Base-by-base conservation (phyloP, 2,888 invertebrate species). In the Plagodis dolabraria region DNA sequence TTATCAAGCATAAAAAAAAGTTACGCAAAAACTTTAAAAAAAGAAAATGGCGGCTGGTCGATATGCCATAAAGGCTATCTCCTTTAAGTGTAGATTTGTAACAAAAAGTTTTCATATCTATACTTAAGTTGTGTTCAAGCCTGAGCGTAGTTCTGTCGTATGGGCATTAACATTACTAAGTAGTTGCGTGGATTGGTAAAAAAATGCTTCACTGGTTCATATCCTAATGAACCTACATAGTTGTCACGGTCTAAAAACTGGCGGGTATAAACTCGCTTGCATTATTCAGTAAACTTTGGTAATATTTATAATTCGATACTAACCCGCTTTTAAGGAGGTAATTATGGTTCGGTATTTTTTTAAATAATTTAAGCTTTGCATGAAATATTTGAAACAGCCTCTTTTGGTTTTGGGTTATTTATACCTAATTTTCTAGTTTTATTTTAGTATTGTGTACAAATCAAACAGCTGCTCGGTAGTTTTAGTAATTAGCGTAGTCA, bases 381-480 rank as follows among this genome's bases (percentile, higher is more conserved):
- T 88, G 89, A 78, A 76, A 73, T 79, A 68, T 67, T 85, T 86
- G 89, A 91, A 92, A 93, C 93, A 93, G 93, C 92, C 93, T 93
- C 93, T 92, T 93, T 92, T 92, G 89, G 89, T 89, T 86, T 77
- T 72, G 77, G 82, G 80, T 64, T 10, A 5, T 36, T 36, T 70
- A 72, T 65, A 64, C 49, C 65, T 68, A 58, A 62, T 57, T 67
- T 65, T 52, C 54, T 67, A 65, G 68, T 70, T 54, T 45, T 63
- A 67, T 53, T 57, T 38, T 54, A 57, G 7, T 46, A 2, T 44
- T 51, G 44, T 53, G 10, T 56, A 49, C 22, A 22, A 22, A 22
- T 22, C 22, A 22, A 22, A 22, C 22, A 22, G 22, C 22, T 22
- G 22, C 22, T 22, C n/a, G 22, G 22, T 22, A 22, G 22, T 22